phyloP scores from a whole-genome alignment of 1,140 invertebrate species.

The Bombyx mandarina region DNA sequence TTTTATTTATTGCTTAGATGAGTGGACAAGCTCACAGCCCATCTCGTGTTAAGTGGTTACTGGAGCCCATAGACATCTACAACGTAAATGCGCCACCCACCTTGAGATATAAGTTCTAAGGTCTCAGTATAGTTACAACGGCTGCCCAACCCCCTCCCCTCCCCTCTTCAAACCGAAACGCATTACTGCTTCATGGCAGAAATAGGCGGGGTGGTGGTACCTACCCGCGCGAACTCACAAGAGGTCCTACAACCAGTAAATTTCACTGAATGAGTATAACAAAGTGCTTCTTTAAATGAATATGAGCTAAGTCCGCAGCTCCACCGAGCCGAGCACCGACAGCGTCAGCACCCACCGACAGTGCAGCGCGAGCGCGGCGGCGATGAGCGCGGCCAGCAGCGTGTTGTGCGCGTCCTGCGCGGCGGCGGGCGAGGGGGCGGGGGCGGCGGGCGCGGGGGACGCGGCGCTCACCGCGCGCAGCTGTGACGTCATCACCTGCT shows the following conservation, averaged over 20 bases:
- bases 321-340: not conserved
- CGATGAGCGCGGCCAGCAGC: constrained; percentile 32
- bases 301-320: not conserved
- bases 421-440: constrained; percentile 16
- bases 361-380: constrained; percentile 40
- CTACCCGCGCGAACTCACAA: too few species aligned
- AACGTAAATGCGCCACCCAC: too few species aligned
- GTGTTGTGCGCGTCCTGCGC: constrained; percentile 18
- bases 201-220: too few species aligned
- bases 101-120: too few species aligned
- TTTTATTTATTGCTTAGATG: too few species aligned
- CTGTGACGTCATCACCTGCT: constrained; percentile 6
- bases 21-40: too few species aligned
- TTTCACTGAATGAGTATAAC: not conserved
- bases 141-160: too few species aligned
- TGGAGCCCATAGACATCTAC: not conserved
- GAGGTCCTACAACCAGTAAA: not conserved
- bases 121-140: too few species aligned
- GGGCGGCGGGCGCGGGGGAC: constrained; percentile 40
- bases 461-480: constrained; percentile 10
- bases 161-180: too few species aligned
- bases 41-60: not conserved
- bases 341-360: constrained; percentile 24
- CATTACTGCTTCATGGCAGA: too few species aligned
- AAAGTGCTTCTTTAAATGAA: not conserved